Evolutionary conservation across 1,140 invertebrate genomes (phyloP), one percentile per base, ranked within the genome.

Genomic region (Drosophila rhopaloa): DNA sequence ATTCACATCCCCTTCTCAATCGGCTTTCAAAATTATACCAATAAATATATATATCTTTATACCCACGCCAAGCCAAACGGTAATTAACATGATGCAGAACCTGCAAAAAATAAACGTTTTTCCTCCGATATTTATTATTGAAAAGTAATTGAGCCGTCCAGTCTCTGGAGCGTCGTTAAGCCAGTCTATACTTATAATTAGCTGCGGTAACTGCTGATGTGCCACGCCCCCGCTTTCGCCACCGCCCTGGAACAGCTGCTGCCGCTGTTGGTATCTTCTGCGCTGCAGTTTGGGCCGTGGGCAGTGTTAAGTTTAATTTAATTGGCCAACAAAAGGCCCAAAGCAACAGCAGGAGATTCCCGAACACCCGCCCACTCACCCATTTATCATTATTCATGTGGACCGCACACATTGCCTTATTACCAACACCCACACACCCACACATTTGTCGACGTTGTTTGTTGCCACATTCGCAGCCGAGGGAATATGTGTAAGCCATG

Each of bases 231-330:
- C 43, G 13, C 3, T 9, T 9, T 9, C 37, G 8, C 8, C 1
- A 1, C 27, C 13, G 46, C 46, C 46, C 19, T 24, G 1, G 11
- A 13, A 57, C 65, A 38, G 19, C 44, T 66, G 46, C 29, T 40
- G 14, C n/a, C 14, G 29, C 19, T n/a, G 3, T 24, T 35, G 60
- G 38, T 60, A 63, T 63, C 71, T 67, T 77, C 76, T 81, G 60
- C 0, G 57, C 54, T 73, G 67, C 48, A 56, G 47, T 68, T 70
- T 55, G 53, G 50, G 51, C 61, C 55, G 44, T 27, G 54, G 79
- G 58, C 81, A 68, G 75, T 83, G 75, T 82, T 82, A 82, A 82
- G 80, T 82, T 82, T 82, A 82, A 82, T 82, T 82, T 82, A 82
- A 82, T 82, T 82, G 75, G 68, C 75, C 75, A 66, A 73, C 79